Evolutionary conservation across 1,140 invertebrate species (phyloP).

Genomic region (Marisa cornuarietis): DNA sequence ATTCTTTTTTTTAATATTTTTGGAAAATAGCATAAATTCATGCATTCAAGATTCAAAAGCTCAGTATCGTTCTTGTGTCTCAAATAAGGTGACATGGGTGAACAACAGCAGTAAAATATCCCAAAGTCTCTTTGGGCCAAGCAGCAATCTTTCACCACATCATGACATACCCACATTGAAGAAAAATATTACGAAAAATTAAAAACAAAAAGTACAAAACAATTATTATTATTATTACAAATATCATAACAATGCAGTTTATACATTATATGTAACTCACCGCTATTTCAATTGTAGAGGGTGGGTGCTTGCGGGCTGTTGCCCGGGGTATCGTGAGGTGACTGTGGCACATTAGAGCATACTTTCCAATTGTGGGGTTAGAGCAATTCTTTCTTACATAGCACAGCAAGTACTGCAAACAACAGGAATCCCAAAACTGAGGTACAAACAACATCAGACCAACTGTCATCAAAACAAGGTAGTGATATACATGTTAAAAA

Average conservation of each 20-base stretch:
- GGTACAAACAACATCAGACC: neutral
- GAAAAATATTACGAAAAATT: neutral
- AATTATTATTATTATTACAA: neutral
- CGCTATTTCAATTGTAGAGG: constrained; percentile 92
- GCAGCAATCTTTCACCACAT: too few species aligned
- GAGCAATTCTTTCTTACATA: constrained; percentile 81
- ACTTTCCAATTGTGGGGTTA: constrained; percentile 78
- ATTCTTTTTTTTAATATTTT: too few species aligned
- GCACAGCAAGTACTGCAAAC: constrained; percentile 76
- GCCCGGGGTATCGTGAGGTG: constrained; percentile 89
- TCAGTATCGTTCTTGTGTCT: too few species aligned
- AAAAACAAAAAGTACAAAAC: neutral
- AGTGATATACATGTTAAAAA: too few species aligned
- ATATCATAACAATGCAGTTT: neutral
- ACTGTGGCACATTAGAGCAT: constrained; percentile 93
- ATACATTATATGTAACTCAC: constrained; percentile 69
- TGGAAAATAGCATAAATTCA: too few species aligned
- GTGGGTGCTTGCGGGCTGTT: constrained; percentile 79
- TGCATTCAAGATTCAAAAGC: too few species aligned
- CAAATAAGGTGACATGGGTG: too few species aligned
- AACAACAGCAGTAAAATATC: too few species aligned
- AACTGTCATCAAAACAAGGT: too few species aligned
- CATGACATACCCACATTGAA: neutral
- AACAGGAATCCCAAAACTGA: constrained; percentile 27
- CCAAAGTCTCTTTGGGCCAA: too few species aligned